Conservation (phyloP, 92 coral and sea anemone genomes). For the Phenganax stokvisi region DNA sequence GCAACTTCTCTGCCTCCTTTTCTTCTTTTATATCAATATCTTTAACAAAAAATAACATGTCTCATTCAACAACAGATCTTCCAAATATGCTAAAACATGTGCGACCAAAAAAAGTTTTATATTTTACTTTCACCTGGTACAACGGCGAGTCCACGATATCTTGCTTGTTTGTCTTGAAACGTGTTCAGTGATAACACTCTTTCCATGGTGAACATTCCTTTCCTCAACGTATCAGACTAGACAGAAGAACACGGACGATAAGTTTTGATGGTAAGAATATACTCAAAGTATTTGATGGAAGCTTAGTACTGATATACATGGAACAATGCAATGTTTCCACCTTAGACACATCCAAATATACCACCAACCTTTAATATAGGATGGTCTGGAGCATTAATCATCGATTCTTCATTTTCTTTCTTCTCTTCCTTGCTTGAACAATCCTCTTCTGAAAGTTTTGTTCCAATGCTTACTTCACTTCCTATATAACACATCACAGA, state of each 20-base stretch:
- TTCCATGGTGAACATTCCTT: conserved; percentile 86
- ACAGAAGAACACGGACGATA: conserved; percentile 5
- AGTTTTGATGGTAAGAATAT: background rate
- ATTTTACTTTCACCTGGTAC: conserved; percentile 57
- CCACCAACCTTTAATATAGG: conserved; percentile 13
- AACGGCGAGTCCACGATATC: conserved; percentile 78
- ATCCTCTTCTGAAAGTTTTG: conserved; percentile 37
- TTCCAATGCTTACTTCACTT: conserved; percentile 14
- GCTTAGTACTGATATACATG: background rate
- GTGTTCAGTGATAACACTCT: conserved; percentile 76
- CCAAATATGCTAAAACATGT: no score
- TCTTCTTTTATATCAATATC: conserved; percentile 79
- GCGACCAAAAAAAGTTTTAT: background rate
- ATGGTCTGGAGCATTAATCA: conserved; percentile 17
- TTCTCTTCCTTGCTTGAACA: conserved; percentile 11
- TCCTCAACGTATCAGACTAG: conserved; percentile 82
- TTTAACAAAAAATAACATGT: conserved; percentile 1
- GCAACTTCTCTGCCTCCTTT: conserved; percentile 51
- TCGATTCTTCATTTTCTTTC: conserved; percentile 18
- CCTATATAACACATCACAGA: background rate
- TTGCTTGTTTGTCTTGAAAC: conserved; percentile 86
- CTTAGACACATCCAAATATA: background rate
- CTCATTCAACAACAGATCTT: background rate
- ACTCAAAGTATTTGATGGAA: no score
- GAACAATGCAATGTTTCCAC: background rate